A percentile compares a stretch with the other conserved stretches of the same genome.
Conservation (phyloP, 2,888 invertebrate species). For the Argyra leucocephala region DNA sequence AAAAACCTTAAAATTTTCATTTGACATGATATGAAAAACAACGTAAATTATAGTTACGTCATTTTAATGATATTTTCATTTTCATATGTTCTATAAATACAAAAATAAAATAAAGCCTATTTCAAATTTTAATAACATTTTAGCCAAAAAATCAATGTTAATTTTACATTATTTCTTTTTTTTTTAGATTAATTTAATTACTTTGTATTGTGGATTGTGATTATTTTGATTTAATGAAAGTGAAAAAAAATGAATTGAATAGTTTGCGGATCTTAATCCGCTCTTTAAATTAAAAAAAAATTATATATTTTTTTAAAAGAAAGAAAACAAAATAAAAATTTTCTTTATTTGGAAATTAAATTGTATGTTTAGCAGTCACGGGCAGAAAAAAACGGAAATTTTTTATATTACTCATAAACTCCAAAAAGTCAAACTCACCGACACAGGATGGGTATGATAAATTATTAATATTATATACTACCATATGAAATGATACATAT, state of each 20-base stretch:
- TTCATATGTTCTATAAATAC: too few relatives aligned
- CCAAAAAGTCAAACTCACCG: constrained; percentile 22
- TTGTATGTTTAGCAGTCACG: constrained; percentile 23
- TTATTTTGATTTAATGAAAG: neutral
- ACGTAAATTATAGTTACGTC: too few relatives aligned
- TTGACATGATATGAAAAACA: too few relatives aligned
- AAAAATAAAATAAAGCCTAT: too few relatives aligned
- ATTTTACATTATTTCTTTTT: too few relatives aligned
- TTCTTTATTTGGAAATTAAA: neutral
- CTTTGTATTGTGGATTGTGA: too few relatives aligned
- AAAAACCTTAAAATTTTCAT: too few relatives aligned
- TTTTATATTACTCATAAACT: constrained; percentile 21
- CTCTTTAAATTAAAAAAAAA: neutral
- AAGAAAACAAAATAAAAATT: neutral
- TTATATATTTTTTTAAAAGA: neutral
- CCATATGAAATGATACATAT: neutral
- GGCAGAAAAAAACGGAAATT: constrained; percentile 13
- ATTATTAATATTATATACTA: neutral
- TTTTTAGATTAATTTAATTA: too few relatives aligned
- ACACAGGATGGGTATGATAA: constrained; percentile 28
- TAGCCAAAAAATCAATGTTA: too few relatives aligned
- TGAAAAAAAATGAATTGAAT: neutral
- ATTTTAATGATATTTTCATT: too few relatives aligned
- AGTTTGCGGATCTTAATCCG: neutral
- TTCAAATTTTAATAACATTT: too few relatives aligned